These are phyloP conservation scores for Phylloscopus whistleri DNA, from an alignment of 2,113 vertebrate species.

Conservation along the genomic window DNA sequence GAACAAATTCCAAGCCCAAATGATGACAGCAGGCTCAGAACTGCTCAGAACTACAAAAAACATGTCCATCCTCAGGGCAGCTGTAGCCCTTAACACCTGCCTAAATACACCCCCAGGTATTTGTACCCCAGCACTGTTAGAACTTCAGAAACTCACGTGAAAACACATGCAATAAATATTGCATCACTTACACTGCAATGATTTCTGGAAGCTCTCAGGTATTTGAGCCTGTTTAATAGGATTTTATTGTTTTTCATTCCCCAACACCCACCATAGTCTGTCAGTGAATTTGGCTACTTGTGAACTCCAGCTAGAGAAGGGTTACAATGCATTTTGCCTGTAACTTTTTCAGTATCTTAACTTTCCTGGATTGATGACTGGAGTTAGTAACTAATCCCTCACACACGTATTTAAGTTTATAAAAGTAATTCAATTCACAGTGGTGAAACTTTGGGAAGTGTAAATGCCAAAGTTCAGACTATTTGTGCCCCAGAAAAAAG, in stretches of 20 bases:
- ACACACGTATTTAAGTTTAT: neutral
- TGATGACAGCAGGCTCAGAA: neutral
- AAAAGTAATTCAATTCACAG: neutral
- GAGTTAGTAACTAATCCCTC: neutral
- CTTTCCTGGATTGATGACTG: neutral
- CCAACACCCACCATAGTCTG: fast-evolving
- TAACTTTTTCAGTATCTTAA: neutral
- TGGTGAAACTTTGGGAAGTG: neutral
- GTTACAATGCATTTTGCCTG: neutral
- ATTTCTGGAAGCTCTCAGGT: neutral
- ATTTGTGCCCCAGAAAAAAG: neutral
- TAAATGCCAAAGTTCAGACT: neutral
- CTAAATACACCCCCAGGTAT: neutral
- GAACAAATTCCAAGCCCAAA: neutral
- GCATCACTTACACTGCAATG: neutral
- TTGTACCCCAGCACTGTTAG: neutral
- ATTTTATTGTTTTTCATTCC: neutral
- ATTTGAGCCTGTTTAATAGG: neutral
- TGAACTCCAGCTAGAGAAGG: neutral
- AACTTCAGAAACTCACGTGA: neutral
- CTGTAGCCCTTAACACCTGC: neutral
- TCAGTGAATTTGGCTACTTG: neutral
- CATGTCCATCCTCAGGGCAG: neutral
- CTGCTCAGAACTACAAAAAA: neutral
- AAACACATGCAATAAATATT: neutral